Evolutionary conservation across 1,140 invertebrate species (phyloP), one percentile per base, ranked within the genome.

Genomic region (Listronotus bonariensis): DNA sequence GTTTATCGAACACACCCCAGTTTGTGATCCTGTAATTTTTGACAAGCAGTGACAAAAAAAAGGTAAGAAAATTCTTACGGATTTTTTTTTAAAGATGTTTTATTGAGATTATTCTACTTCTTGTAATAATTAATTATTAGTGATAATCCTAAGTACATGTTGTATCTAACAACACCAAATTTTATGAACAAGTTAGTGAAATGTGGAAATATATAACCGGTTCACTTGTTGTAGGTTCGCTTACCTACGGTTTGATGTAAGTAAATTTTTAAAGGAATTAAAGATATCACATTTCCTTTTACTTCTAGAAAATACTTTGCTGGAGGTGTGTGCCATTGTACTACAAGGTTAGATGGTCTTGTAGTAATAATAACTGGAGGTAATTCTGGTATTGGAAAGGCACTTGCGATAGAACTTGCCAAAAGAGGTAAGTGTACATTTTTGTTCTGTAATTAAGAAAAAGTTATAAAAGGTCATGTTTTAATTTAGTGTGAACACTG

Each of bases 361-460:
- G 82, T 83, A n/a, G 78, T 85, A 32, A 78, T 88, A 32, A 78
- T 87, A 8, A 87, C 86, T 9, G 86, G 86, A 14, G 85, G 81
- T 10, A 87, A 83, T 72, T 80, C 79, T 61, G 87, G 86, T 1
- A 83, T 88, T 66, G 87, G 87, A 7, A 82, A 82, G 73, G 82
- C 81, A 34, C 80, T 84, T 18, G 82, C 84, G 8, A 51, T 78
- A 41, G 77, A 82, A 69, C 71, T 84, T 36, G 82, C 78, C 15
- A 74, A 73, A 65, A 69, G 80, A 74, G 76, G 77, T 75, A 63
- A 42, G 12, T 26, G 3, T 36, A 10, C 11, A 36, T 36, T 36
- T 10, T 36, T 2, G 34, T 36, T 36, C 20, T 26, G n/a, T n/a
- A n/a, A n/a, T n/a, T n/a, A n/a, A n/a, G n/a, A n/a, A n/a, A n/a